Evolutionary conservation across 2,888 invertebrate genomes (phyloP), one percentile per base, ranked within the genome.

Genomic region (Pyrochroa serraticornis): DNA sequence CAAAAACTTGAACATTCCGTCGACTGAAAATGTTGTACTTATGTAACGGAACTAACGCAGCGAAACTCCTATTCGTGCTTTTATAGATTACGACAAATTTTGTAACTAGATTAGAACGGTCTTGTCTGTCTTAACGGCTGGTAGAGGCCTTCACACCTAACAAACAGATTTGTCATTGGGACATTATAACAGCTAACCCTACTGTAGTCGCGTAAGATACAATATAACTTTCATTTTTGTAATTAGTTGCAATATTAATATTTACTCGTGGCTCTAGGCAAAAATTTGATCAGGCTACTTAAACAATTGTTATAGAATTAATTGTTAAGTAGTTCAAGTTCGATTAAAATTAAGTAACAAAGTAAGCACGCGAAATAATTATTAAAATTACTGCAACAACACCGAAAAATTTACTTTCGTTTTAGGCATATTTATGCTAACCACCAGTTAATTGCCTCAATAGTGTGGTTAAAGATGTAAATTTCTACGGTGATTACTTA

Each of bases 31-130:
- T 53, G 34, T 44, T 41, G 58, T 62, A 47, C 60, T 63, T 65
- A 59, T 58, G 61, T 64, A 63, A 65, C 44, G 22, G 45, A 33
- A 68, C 60, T 68, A 59, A 66, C 46, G 46, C 43, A 50, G 57
- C 56, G 61, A 48, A 39, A 57, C 30, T 44, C 31, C 42, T 45
- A 47, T 58, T 58, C 52, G 57, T 50, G 62, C 67, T 68, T 67
- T 67, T 68, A 68, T 68, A 68, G 60, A 68, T 58, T 66, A 62
- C 59, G 47, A 58, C 58, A 58, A 64, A 62, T 60, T 64, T 63
- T 22, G n/a, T 3, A 31, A 14, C 39, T 52, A 55, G 57, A 60
- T 60, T 66, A 64, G 65, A 65, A 65, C 58, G 60, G 49, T 43
- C 54, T 22, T 37, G 45, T 32, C 47, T 45, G 52, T 52, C 43